Percentiles rank a stretch among this genome's conserved stretches.
These are phyloP conservation scores for Elgaria multicarinata DNA, from an alignment of 2,113 vertebrate genomes.

Conservation along the genomic window DNA sequence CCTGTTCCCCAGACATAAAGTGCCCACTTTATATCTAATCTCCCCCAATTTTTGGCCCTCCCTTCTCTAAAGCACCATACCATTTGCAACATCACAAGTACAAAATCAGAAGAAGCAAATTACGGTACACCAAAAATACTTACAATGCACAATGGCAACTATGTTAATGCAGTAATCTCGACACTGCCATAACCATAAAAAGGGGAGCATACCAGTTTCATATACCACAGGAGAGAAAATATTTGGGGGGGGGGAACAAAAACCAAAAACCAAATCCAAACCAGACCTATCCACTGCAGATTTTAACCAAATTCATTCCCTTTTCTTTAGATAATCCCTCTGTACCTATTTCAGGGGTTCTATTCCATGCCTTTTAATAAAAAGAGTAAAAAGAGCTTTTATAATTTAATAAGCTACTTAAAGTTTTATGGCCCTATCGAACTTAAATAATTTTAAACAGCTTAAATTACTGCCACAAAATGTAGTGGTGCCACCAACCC, in stretches of 20 bases:
- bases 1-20: background rate
- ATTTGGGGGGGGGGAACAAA: background rate
- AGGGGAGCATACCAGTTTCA: background rate
- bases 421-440: background rate
- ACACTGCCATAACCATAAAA: background rate
- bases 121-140: background rate
- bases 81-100: background rate
- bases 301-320: background rate
- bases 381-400: background rate
- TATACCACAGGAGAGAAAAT: background rate
- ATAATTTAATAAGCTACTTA: background rate
- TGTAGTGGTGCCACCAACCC: too few species aligned
- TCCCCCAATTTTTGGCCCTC: background rate
- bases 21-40: background rate
- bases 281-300: background rate
- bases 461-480: background rate
- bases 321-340: background rate
- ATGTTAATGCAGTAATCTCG: background rate
- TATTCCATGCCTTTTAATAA: too few species aligned
- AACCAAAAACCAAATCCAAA: too few species aligned
- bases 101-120: background rate
- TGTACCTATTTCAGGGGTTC: background rate
- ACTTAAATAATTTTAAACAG: slow-evolving; percentile 3
- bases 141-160: background rate
- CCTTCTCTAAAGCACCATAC: background rate